A percentile compares a stretch with the other conserved stretches of the same genome.
Evolutionary conservation across 2,797 vertebrate species (phyloP).

Genomic region (Netta rufina): DNA sequence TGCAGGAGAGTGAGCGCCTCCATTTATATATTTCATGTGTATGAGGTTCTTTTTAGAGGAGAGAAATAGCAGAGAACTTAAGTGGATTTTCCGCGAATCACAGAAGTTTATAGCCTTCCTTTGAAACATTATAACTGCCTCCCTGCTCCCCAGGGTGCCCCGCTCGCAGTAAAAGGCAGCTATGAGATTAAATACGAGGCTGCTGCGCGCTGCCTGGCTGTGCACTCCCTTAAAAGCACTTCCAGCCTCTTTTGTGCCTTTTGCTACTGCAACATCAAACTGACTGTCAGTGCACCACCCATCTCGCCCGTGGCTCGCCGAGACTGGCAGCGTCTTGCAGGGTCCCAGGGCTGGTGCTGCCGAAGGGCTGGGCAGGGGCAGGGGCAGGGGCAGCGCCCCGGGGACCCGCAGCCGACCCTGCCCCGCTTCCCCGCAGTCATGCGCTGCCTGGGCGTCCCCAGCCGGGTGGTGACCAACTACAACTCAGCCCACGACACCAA

Average conservation of each 20-base stretch:
- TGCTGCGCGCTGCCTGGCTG: not conserved
- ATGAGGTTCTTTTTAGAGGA: not conserved
- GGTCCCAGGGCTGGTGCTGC: no score
- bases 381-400: no score
- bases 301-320: not conserved
- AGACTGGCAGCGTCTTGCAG: no score
- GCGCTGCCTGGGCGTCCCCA: conserved; percentile 90
- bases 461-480: conserved; percentile 92
- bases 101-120: not conserved
- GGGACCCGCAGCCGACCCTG: not conserved
- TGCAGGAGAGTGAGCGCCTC: rapidly evolving
- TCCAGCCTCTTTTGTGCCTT: not conserved
- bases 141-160: not conserved
- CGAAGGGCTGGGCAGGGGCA: no score
- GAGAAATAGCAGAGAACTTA: not conserved
- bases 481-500: conserved; percentile 93
- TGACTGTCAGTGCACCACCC: not conserved
- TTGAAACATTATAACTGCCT: not conserved
- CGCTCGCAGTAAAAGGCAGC: not conserved
- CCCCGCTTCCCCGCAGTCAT: conserved; percentile 79
- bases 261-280: not conserved
- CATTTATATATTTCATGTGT: not conserved
- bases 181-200: not conserved
- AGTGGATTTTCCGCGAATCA: not conserved
- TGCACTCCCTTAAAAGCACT: not conserved